phyloP scores from a whole-genome alignment of 2,888 invertebrate genomes.

The Uropetala carovei region DNA sequence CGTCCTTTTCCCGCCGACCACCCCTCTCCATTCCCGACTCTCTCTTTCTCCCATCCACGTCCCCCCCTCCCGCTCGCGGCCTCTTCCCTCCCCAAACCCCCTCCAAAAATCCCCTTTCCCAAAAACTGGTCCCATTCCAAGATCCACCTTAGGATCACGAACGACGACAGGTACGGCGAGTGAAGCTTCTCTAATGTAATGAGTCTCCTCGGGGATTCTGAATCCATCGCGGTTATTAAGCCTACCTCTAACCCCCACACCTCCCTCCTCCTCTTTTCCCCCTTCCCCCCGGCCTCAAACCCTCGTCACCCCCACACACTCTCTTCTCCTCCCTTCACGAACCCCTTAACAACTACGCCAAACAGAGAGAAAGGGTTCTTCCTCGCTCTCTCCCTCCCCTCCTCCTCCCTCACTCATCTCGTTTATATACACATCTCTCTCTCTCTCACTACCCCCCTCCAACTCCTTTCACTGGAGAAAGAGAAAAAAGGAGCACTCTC shows the following conservation, averaged over 20 bases:
- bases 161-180: not conserved
- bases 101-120: not conserved
- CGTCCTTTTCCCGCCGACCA: not conserved
- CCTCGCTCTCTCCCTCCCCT: not conserved
- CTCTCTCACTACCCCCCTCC: not conserved
- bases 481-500: constrained; percentile 15
- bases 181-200: constrained; percentile 16
- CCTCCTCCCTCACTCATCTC: not conserved
- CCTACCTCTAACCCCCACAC: not conserved
- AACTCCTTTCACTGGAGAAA: not conserved
- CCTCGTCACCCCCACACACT: not conserved
- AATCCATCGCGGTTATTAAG: constrained; percentile 58
- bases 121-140: not conserved
- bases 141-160: constrained; percentile 11
- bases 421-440: not conserved
- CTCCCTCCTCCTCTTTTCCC: not conserved
- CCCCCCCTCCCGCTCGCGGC: not conserved
- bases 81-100: not conserved
- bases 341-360: constrained; percentile 13
- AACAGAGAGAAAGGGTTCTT: constrained; percentile 13
- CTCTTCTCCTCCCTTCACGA: not conserved
- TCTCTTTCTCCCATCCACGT: not conserved
- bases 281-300: not conserved
- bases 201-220: constrained; percentile 41
- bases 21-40: not conserved